Percentiles rank a stretch among this genome's conserved stretches.
These are phyloP conservation scores for Drosophila kepulauana DNA, from an alignment of 1,140 invertebrate genomes.

Conservation along the genomic window DNA sequence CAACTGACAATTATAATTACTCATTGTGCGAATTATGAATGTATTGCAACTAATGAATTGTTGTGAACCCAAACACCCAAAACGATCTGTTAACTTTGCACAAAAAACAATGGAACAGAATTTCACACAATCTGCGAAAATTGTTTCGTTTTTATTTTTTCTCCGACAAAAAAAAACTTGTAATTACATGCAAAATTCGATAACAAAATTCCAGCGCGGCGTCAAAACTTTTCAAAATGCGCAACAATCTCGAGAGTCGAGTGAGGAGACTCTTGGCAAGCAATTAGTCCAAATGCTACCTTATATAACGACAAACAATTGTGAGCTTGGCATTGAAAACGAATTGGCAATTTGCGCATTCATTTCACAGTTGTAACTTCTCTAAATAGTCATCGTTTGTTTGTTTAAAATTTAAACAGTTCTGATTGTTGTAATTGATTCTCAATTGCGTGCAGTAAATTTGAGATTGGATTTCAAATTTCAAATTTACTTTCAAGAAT, in stretches of 20 bases:
- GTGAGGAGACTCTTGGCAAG: background rate
- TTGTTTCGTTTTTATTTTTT: slow-evolving; percentile 4
- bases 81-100: too few relatives aligned
- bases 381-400: background rate
- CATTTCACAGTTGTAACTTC: background rate
- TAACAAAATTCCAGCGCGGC: background rate
- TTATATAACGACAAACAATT: background rate
- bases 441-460: too few relatives aligned
- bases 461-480: too few relatives aligned
- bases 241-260: too few relatives aligned
- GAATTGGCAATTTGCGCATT: background rate
- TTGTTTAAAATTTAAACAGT: too few relatives aligned
- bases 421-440: too few relatives aligned
- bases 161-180: background rate
- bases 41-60: too few relatives aligned
- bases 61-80: too few relatives aligned
- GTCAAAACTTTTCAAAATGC: background rate
- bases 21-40: too few relatives aligned
- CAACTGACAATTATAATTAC: too few relatives aligned
- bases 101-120: too few relatives aligned
- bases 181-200: slow-evolving; percentile 26
- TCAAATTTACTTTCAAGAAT: too few relatives aligned
- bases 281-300: slow-evolving; percentile 6
- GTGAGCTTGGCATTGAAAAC: slow-evolving; percentile 1
- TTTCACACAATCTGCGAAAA: background rate